Conservation (phyloP, 23 tunicate genomes). For the Styela plicata region DNA sequence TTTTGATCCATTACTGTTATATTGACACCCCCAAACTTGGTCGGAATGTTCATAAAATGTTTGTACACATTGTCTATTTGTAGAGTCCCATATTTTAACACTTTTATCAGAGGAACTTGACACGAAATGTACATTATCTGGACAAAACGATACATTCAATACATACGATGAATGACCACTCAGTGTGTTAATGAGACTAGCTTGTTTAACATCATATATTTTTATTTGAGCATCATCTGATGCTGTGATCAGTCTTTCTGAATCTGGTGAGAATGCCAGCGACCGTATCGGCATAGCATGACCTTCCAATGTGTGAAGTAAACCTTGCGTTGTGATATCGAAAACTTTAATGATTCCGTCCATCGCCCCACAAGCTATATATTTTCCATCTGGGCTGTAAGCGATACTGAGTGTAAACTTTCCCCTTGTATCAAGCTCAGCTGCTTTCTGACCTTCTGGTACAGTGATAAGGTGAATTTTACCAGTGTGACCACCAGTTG, state of each 20-base stretch:
- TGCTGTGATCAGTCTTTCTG: slow-evolving; percentile 87
- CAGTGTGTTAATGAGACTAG: slow-evolving; percentile 76
- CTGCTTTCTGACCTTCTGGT: slow-evolving; percentile 82
- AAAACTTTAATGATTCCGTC: slow-evolving; percentile 96
- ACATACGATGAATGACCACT: slow-evolving; percentile 99
- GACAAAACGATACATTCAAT: slow-evolving; percentile 75
- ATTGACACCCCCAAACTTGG: slow-evolving; percentile 95
- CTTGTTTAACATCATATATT: slow-evolving; percentile 92
- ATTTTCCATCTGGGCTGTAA: slow-evolving; percentile 91
- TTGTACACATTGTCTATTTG: slow-evolving; percentile 84
- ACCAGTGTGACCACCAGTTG: slow-evolving; percentile 96
- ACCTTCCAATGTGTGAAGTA: slow-evolving; percentile 82
- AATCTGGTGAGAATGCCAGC: slow-evolving; percentile 94
- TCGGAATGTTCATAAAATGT: slow-evolving; percentile 93
- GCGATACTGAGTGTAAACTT: slow-evolving; percentile 92
- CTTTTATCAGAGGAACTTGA: slow-evolving; percentile 91
- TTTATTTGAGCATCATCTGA: slow-evolving; percentile 98
- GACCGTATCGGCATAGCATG: slow-evolving; percentile 99
- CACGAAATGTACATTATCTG: slow-evolving; percentile 89
- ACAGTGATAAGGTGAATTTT: slow-evolving; percentile 70
- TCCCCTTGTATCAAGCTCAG: slow-evolving; percentile 90
- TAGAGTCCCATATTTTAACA: slow-evolving; percentile 91
- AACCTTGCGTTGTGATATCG: slow-evolving; percentile 65
- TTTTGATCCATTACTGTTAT: slow-evolving; percentile 90
- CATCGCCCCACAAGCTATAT: slow-evolving; percentile 95